Conservation (phyloP, 2,888 invertebrate genomes). For the Rugalucina vietnamica region DNA sequence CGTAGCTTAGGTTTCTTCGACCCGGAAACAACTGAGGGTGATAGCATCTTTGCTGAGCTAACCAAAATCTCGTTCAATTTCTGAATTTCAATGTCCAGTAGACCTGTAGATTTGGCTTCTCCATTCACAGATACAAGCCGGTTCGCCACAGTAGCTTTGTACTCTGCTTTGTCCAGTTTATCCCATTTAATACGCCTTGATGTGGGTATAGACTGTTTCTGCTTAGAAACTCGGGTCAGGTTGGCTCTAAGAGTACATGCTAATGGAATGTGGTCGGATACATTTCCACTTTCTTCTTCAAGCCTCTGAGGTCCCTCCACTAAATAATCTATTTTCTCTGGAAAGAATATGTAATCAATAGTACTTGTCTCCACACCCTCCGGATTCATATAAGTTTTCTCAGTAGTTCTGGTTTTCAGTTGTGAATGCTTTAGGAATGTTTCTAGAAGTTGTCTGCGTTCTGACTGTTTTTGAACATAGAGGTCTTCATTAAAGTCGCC, state of each 20-base stretch:
- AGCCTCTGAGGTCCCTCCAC: not conserved
- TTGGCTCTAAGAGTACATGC: not conserved
- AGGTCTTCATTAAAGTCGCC: constrained; percentile 31
- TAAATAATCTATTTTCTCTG: not conserved
- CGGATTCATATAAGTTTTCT: constrained; percentile 19
- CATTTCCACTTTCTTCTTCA: constrained; percentile 1
- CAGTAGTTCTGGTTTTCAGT: not conserved
- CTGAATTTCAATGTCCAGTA: not conserved
- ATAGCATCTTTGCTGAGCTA: not conserved
- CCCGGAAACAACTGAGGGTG: no score
- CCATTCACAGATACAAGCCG: not conserved
- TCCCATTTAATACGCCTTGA: not conserved
- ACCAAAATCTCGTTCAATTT: not conserved
- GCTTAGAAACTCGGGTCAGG: not conserved
- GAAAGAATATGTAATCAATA: constrained; percentile 11
- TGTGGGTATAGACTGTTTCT: not conserved
- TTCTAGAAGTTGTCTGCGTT: not conserved
- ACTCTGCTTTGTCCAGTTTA: not conserved
- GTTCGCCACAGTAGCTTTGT: not conserved
- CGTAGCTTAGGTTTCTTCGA: not conserved
- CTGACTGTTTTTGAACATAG: not conserved
- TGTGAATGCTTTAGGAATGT: not conserved
- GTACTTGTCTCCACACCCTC: constrained; percentile 19
- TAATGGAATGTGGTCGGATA: constrained; percentile 16
- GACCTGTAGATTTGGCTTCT: not conserved